Evolutionary conservation across 1,140 invertebrate species (phyloP).

Genomic region (Philopotamus ludificatus): DNA sequence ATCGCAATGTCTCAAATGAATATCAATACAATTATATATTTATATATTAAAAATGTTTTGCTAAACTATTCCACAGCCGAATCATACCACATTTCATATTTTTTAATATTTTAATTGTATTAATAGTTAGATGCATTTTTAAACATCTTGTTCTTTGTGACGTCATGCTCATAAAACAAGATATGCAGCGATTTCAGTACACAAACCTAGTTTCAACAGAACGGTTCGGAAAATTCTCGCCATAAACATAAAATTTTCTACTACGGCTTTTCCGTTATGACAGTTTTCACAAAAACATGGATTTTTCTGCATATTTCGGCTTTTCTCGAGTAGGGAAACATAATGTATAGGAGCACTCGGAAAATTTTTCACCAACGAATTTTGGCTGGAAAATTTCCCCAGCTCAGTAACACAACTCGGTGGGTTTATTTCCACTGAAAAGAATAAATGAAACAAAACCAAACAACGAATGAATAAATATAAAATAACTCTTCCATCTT

Average conservation of each 20-base stretch:
- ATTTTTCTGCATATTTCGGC: slow-evolving; percentile 51
- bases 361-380: too few species aligned
- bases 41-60: too few species aligned
- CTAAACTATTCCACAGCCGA: too few species aligned
- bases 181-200: slow-evolving; percentile 20
- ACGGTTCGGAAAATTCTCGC: neutral
- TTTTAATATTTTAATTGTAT: too few species aligned
- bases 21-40: too few species aligned
- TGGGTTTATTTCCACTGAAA: neutral
- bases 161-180: slow-evolving; percentile 26
- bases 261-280: slow-evolving; percentile 36
- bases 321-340: slow-evolving; percentile 42
- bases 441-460: neutral
- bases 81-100: too few species aligned
- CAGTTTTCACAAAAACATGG: slow-evolving; percentile 49
- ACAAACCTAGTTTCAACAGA: slow-evolving; percentile 4
- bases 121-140: too few species aligned
- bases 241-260: neutral
- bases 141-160: neutral
- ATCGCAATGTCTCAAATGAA: neutral
- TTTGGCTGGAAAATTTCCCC: slow-evolving; percentile 1
- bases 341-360: slow-evolving; percentile 38
- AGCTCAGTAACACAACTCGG: neutral
- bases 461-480: slow-evolving; percentile 11
- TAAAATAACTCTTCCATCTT: slow-evolving; percentile 23